Base-by-base conservation (phyloP, 1,140 invertebrate species). In the Daktulosphaira vitifoliae region DNA sequence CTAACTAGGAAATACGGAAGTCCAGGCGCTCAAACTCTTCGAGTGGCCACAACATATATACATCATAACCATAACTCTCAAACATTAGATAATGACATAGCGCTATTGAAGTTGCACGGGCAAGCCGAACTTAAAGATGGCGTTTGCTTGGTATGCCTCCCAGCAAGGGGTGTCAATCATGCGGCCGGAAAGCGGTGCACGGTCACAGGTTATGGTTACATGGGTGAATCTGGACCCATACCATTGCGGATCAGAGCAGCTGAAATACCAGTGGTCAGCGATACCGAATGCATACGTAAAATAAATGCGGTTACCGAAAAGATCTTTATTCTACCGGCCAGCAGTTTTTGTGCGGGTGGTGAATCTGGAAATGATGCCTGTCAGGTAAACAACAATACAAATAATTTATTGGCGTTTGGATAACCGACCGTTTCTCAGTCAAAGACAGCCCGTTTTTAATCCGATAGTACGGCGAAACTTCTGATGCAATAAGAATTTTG, bases 11-110 rank as follows among this genome's bases (percentile, higher is more conserved):
- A 90, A 72, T 89, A 89, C 69, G 89, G 88, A 15, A 91, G 87
- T 68, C 87, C 88, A 0, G 88, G 88, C 2, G 91, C 90, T 0
- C 90, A 94, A 76, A 94, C 91, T 0, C 77, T 92, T 15, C 77
- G 88, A 18, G 89, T 95, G 5, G 88, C 88, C 22, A 93, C 90
- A 15, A 95, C 92, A 0, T 96, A 96, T 74, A 95, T 96, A 49
- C 93, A 97, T 74, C 92, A 95, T 70, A 94, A 96, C 75, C 94
- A 96, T 77, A 95, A 97, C 74, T 92, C 89, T 68, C 90, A 95
- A 75, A 96, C 93, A 0, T 77, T 97, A 67, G 92, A 96, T 73
- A 96, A 96, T 72, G 94, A 96, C 72, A 95, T 98, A 68, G 95
- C 94, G 0, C 74, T 98, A 9, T 77, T 98, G 7, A 96, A 95